phyloP scores from a whole-genome alignment of 2,113 vertebrate species.

The Lepisosteus oculatus region DNA sequence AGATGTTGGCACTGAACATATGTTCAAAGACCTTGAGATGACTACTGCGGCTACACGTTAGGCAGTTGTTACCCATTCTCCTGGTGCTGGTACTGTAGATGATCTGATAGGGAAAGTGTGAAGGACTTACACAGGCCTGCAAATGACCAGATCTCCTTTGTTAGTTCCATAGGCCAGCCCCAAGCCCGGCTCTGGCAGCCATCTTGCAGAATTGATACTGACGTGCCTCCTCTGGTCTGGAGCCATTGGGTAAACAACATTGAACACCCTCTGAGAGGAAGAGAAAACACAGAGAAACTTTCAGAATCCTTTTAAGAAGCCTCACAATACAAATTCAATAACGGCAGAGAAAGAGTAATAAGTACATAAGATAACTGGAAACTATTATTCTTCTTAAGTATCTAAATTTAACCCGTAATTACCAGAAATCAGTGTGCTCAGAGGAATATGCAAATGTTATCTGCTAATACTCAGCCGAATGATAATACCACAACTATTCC shows the following conservation, averaged over 20 bases:
- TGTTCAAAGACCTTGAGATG: too few species aligned
- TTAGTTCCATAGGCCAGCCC: constrained; percentile 97
- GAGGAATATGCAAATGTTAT: too few species aligned
- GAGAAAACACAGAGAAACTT: constrained; percentile 32
- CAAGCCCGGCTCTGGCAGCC: constrained; percentile 93
- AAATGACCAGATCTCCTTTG: constrained; percentile 97
- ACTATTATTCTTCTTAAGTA: too few species aligned
- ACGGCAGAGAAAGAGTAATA: too few species aligned
- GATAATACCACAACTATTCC: not conserved
- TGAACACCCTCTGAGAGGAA: constrained; percentile 86
- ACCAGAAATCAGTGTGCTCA: too few species aligned
- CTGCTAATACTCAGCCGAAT: not conserved
- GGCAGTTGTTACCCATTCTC: too few species aligned
- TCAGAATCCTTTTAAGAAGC: too few species aligned
- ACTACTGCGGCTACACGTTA: too few species aligned
- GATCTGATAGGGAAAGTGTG: constrained; percentile 2
- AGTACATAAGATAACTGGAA: too few species aligned
- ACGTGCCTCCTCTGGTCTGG: constrained; percentile 95
- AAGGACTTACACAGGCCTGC: constrained; percentile 92
- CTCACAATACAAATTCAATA: constrained; percentile 10
- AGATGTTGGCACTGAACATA: too few species aligned
- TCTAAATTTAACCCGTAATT: too few species aligned
- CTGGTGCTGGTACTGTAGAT: constrained; percentile 21
- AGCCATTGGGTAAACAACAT: constrained; percentile 97
- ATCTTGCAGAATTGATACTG: constrained; percentile 97